These are phyloP conservation scores for Luehdorfia chinensis DNA, from an alignment of 1,140 invertebrate genomes.

Conservation along the genomic window DNA sequence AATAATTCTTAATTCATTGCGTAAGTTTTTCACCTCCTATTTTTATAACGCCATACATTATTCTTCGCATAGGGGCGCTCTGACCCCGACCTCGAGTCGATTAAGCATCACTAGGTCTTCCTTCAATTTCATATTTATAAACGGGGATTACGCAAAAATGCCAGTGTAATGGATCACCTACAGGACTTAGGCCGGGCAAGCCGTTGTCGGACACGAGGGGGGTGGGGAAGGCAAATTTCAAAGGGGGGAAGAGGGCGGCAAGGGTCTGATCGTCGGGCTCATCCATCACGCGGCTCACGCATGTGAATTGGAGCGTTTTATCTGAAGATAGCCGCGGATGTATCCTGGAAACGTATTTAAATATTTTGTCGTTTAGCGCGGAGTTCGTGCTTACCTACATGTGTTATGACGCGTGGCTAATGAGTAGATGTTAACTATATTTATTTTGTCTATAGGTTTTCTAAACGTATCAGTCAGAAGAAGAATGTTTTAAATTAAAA, in stretches of 20 bases:
- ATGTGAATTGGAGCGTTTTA: constrained; percentile 74
- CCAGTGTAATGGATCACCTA: constrained; percentile 76
- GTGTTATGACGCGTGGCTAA: constrained; percentile 24
- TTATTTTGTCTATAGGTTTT: too few relatives aligned
- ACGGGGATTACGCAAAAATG: constrained; percentile 75
- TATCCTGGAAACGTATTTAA: constrained; percentile 69
- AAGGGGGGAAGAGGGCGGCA: constrained; percentile 44
- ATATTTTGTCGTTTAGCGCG: constrained; percentile 67
- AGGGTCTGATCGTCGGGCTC: constrained; percentile 72
- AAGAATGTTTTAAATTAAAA: too few relatives aligned
- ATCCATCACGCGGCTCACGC: constrained; percentile 73
- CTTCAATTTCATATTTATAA: constrained; percentile 77
- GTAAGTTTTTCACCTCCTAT: constrained; percentile 8
- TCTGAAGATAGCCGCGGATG: constrained; percentile 68
- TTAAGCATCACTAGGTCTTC: constrained; percentile 74
- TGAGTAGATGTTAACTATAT: too few relatives aligned
- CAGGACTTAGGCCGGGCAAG: constrained; percentile 55
- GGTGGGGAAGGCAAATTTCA: constrained; percentile 63
- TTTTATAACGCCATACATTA: constrained; percentile 54
- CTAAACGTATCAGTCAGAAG: too few relatives aligned
- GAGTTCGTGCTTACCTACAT: constrained; percentile 17
- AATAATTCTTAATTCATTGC: not conserved
- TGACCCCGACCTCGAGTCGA: constrained; percentile 73
- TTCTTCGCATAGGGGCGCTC: constrained; percentile 41
- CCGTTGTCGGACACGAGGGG: constrained; percentile 38